Base-by-base conservation (phyloP, 2,113 vertebrate species). In the Rousettus leschenaultii region DNA sequence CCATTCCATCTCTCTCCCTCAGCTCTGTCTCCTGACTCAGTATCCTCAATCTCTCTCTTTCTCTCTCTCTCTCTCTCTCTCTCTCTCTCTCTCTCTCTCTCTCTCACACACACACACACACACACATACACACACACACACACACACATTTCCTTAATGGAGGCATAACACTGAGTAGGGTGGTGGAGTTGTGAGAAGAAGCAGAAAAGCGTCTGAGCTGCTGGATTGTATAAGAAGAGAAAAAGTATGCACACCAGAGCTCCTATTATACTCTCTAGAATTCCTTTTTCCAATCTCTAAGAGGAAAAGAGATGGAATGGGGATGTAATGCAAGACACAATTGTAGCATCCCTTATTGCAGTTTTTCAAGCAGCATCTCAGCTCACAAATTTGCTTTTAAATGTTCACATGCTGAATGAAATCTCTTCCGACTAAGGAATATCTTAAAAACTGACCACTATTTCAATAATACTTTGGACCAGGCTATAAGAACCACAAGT, bases 321-420 rank as follows among this genome's bases (percentile, higher is more conserved):
- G 33, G 66, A 5, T 5, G 5, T 57, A n/a, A 14, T 3, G 3
- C 0, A 15, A n/a, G 11, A 19, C 12, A 3, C 30, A 12, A 11
- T 30, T 61, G 7, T 14, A 40, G 24, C 43, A 53, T 12, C 26
- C 11, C 7, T 26, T 16, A 15, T 3, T 70, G 7, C 19, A 30
- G 10, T 26, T 40, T 8, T 10, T 18, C 53, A 35, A 19, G 30
- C 24, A 48, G 19, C 7, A 43, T 48, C 48, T 85, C 40, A n/a
- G 15, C 21, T 79, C 21, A 51, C 19, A 51, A 45, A 21, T 73
- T 70, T 22, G 6, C 38, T 70, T 95, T 43, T 57, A 70, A 84
- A 51, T 79, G 43, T 70, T 59, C 22, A 74, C 30, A 16, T 75
- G 11, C 51, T 73, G 45, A 84, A 57, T 59, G 38, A 55, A 75